Evolutionary conservation across 2,888 invertebrate genomes (phyloP).

Genomic region (Mythimna vitellina): DNA sequence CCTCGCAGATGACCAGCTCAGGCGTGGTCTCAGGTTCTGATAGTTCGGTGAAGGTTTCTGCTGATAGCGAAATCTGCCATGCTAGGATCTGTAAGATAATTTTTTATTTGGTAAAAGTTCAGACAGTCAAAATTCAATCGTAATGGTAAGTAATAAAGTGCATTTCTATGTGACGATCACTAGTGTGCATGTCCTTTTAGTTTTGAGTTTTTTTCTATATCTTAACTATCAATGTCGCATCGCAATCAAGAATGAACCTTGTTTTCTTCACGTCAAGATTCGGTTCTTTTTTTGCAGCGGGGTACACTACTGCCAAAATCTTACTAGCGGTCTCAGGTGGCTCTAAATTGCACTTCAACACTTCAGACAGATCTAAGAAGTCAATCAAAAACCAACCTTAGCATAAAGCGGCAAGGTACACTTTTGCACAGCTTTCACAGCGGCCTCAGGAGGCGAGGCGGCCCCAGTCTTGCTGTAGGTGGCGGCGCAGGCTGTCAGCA

Average conservation of each 20-base stretch:
- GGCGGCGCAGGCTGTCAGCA: conserved; percentile 84
- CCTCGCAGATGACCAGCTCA: conserved; percentile 84
- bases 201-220: no score
- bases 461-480: conserved; percentile 87
- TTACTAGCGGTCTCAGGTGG: no score
- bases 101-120: no score
- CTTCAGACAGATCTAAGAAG: background rate
- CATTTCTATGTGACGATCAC: background rate
- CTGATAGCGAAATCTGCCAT: conserved; percentile 89
- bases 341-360: no score
- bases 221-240: no score
- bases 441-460: conserved; percentile 91
- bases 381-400: conserved; percentile 86
- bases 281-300: no score
- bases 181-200: no score
- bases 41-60: conserved; percentile 86
- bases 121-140: background rate
- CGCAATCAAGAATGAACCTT: no score
- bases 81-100: conserved; percentile 82
- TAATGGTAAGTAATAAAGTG: background rate
- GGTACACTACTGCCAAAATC: no score
- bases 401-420: conserved; percentile 93
- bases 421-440: conserved; percentile 91
- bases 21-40: conserved; percentile 82
- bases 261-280: no score